Base-by-base conservation (phyloP, 2,113 vertebrate genomes). In the Notiomystis cincta region DNA sequence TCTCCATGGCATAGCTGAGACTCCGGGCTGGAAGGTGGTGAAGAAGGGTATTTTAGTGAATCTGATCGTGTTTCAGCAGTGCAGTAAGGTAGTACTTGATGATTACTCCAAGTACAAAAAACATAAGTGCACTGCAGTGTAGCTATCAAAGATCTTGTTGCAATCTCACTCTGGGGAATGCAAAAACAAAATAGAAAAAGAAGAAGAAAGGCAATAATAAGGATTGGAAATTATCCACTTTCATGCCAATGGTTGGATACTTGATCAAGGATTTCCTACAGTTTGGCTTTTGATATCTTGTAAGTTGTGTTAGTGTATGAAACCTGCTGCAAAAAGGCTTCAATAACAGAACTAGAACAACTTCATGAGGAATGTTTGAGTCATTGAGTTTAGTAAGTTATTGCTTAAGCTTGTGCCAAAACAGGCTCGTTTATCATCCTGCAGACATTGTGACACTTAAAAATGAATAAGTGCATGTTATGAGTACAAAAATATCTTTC, bases 311-410 rank as follows among this genome's bases (percentile, higher is more conserved):
- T 89, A 75, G 77, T 91, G 54, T 87, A 93, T 71, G 87, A 96
- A 95, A 69, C 85, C 91, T 93, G 53, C 95, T 97, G 75, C 92
- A 94, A 96, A 96, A 97, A 93, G 91, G 53, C 50, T 81, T 47
- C 90, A 96, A 54, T 95, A 96, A 96, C 85, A 95, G 81, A 90
- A 87, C 82, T 87, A 10, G 72, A 96, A 95, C 78, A 97, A 79
- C 82, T 96, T 96, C 94, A 90, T 48, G 90, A 96, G 90, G 94
- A 97, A 96, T 96, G 91, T 98, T 97, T 97, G 95, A 97, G 93
- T 98, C 97, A 97, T 90, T 97, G 91, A 94, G 82, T 97, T 98
- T 95, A 93, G 92, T 94, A 96, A 93, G 89, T 96, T 97, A 95
- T 95, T 98, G 96, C 96, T 96, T 96, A 97, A 91, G 69, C 87